Conservation (phyloP, 2,888 invertebrate species). For the Mimumesa dahlbomi region DNA sequence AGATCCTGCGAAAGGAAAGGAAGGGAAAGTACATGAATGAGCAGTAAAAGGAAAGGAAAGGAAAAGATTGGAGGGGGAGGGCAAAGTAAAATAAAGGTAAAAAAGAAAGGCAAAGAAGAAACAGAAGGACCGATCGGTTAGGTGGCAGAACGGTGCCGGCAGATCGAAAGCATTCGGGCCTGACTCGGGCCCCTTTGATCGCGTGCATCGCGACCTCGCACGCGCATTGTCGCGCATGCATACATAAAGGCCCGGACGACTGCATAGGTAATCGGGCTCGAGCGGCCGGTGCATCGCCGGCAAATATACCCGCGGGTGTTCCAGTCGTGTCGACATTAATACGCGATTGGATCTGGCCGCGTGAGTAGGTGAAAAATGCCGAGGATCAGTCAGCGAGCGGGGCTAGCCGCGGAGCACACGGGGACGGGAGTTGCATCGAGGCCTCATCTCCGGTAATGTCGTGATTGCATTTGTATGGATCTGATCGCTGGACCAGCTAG, state of each 20-base stretch:
- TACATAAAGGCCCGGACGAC: slow-evolving; percentile 20
- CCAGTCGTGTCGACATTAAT: slow-evolving; percentile 64
- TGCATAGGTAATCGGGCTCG: slow-evolving; percentile 30
- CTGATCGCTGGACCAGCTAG: slow-evolving; percentile 60
- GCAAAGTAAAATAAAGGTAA: too few species aligned
- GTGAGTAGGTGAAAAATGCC: slow-evolving; percentile 46
- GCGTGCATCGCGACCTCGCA: slow-evolving; percentile 6
- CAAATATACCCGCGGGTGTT: slow-evolving; percentile 45
- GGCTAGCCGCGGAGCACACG: too few species aligned
- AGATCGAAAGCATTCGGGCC: slow-evolving; percentile 20
- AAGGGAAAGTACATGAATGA: not conserved
- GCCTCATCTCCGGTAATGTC: slow-evolving; percentile 59
- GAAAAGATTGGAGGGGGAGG: too few species aligned
- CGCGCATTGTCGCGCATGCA: slow-evolving; percentile 14
- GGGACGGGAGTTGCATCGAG: slow-evolving; percentile 46
- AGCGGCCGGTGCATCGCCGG: slow-evolving; percentile 28
- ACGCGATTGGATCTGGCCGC: slow-evolving; percentile 59
- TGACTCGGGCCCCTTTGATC: slow-evolving; percentile 6
- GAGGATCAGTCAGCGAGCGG: slow-evolving; percentile 49
- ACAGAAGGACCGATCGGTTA: too few species aligned
- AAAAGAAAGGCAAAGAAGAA: too few species aligned
- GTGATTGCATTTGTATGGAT: slow-evolving; percentile 76
- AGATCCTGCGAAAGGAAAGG: not conserved
- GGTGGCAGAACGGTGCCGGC: too few species aligned
- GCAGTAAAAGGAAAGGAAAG: too few species aligned